Percentiles rank a stretch among this genome's conserved stretches.
Conservation (phyloP, 1,140 invertebrate genomes). For the Magallana gigas region DNA sequence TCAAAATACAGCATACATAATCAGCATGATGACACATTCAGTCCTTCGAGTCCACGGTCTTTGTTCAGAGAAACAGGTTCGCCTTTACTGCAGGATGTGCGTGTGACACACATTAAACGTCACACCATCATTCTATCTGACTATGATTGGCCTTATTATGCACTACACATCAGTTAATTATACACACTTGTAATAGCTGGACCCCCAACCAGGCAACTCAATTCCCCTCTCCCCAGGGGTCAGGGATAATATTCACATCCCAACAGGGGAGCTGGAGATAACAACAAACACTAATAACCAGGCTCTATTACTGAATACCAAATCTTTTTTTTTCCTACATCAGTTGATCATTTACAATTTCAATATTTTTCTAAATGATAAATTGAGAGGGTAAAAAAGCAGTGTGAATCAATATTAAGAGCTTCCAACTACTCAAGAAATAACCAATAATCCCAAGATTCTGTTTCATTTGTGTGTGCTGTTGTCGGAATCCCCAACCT, state of each 20-base stretch:
- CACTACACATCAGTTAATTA: constrained; percentile 21
- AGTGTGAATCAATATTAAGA: not conserved
- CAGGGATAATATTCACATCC: constrained; percentile 1
- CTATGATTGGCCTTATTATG: not conserved
- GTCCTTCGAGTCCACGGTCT: not conserved
- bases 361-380: not conserved
- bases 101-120: not conserved
- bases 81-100: not conserved
- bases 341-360: not conserved
- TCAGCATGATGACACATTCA: not conserved
- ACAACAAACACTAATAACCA: not conserved
- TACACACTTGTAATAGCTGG: not conserved
- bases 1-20: not conserved
- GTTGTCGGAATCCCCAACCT: not conserved
- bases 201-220: not conserved
- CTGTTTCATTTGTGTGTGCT: constrained; percentile 8
- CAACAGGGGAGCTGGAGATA: not conserved
- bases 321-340: not conserved
- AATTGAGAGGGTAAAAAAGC: constrained; percentile 21
- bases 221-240: not conserved
- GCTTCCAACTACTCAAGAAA: constrained; percentile 17
- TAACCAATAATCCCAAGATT: constrained; percentile 15
- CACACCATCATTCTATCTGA: not conserved
- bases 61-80: not conserved
- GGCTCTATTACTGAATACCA: not conserved